Evolutionary conservation across 2,888 invertebrate genomes (phyloP), one percentile per base, ranked within the genome.

Genomic region (Anthrax anthrax): DNA sequence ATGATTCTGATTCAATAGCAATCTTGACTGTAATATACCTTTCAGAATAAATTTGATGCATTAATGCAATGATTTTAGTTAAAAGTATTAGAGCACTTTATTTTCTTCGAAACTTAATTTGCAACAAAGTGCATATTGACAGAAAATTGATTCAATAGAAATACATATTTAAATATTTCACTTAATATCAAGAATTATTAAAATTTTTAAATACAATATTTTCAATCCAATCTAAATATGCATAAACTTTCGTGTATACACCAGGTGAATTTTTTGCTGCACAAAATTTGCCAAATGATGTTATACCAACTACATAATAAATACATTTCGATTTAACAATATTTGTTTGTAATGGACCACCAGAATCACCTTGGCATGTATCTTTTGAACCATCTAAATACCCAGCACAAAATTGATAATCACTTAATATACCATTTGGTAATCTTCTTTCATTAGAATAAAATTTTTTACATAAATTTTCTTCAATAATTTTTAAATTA

Each of bases 321-420:
- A 64, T 58, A 48, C 68, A 69, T 49, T 62, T 61, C 43, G 59
- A 60, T 45, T 62, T 63, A 1, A 61, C 61, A 8, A 64, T 40
- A 9, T 61, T 55, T 0, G 60, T 60, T 46, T 65, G 61, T 13
- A 69, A 46, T 1, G 69, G 68, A 3, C 69, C 69, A 3, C 67
- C 68, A 0, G 68, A 67, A 51, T 68, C 68, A 16, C 55, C 53
- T 47, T 64, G 62, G 37, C 69, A 69, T 0, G 69, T 66, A 50
- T 68, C 69, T 47, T 60, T 32, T 32, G 3, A 3, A 3, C 65
- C 67, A 1, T 56, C 55, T 29, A 67, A 51, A 37, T 61, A 59
- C 2, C 71, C 71, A 4, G 70, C 71, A 51, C 71, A 71, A 47
- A 71, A 57, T 54, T 70, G 70, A 0, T 58, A 55, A 43, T 67